These are phyloP conservation scores for Drosophila neonasuta DNA, from an alignment of 2,888 invertebrate genomes.

Conservation along the genomic window DNA sequence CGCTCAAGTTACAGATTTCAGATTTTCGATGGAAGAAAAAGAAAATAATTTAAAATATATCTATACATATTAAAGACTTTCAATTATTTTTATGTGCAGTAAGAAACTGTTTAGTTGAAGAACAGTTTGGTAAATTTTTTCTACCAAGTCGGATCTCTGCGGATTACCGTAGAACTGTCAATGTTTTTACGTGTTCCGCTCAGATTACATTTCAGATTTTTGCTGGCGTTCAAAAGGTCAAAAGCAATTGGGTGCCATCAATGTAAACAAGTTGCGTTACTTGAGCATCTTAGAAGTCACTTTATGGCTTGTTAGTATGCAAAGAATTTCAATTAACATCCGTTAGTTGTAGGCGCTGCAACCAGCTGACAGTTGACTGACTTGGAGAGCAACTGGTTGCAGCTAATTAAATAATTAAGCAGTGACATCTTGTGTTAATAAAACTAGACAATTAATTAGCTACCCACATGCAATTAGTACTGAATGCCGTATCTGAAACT, in stretches of 20 bases:
- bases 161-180: constrained; percentile 16
- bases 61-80: too few species aligned
- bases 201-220: constrained; percentile 5
- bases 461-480: constrained; percentile 2
- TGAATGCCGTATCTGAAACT: constrained; percentile 38
- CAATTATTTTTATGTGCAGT: too few species aligned
- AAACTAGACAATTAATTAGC: constrained; percentile 53
- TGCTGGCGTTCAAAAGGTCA: constrained; percentile 56
- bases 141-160: background rate
- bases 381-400: constrained; percentile 15
- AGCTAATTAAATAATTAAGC: constrained; percentile 52
- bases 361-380: constrained; percentile 1
- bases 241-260: constrained; percentile 28
- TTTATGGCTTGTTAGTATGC: constrained; percentile 70
- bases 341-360: constrained; percentile 5
- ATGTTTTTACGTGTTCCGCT: constrained; percentile 16
- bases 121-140: too few species aligned
- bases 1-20: too few species aligned
- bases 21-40: too few species aligned
- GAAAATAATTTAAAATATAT: too few species aligned
- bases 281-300: constrained; percentile 23
- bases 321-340: constrained; percentile 55
- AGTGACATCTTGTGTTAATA: constrained; percentile 49
- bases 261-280: constrained; percentile 56
- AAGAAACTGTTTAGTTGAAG: background rate